These are phyloP conservation scores for Pogonocichla stellata DNA, from an alignment of 2,113 vertebrate species.

Conservation along the genomic window DNA sequence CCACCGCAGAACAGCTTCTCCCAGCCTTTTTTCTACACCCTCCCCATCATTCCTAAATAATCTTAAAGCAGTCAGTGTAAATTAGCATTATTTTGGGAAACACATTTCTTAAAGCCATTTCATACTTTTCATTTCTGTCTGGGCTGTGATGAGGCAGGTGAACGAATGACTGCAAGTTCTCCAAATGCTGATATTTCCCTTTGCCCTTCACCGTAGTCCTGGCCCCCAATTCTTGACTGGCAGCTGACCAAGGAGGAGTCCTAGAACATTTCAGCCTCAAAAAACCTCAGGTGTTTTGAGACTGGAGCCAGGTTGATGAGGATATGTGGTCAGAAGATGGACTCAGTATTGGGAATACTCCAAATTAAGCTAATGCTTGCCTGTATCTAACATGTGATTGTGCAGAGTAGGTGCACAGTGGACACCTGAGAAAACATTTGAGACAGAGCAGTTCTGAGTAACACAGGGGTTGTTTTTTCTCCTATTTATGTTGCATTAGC, in stretches of 20 bases:
- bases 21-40: background rate
- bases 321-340: background rate
- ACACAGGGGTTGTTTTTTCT: background rate
- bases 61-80: background rate
- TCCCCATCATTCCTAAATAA: background rate
- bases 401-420: background rate
- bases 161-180: background rate
- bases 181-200: background rate
- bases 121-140: background rate
- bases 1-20: background rate
- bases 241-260: background rate
- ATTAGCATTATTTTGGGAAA: background rate
- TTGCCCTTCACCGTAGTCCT: background rate
- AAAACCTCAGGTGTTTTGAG: background rate
- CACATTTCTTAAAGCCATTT: background rate
- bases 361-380: background rate
- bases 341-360: background rate
- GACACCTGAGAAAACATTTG: background rate
- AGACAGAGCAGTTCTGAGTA: background rate
- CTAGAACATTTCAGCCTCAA: background rate
- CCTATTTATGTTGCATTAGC: background rate
- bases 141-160: background rate
- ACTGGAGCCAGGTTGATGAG: background rate
- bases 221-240: background rate
- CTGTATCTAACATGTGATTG: background rate